Evolutionary conservation across 2,888 invertebrate species (phyloP).

Genomic region (Scaptomyza parva): DNA sequence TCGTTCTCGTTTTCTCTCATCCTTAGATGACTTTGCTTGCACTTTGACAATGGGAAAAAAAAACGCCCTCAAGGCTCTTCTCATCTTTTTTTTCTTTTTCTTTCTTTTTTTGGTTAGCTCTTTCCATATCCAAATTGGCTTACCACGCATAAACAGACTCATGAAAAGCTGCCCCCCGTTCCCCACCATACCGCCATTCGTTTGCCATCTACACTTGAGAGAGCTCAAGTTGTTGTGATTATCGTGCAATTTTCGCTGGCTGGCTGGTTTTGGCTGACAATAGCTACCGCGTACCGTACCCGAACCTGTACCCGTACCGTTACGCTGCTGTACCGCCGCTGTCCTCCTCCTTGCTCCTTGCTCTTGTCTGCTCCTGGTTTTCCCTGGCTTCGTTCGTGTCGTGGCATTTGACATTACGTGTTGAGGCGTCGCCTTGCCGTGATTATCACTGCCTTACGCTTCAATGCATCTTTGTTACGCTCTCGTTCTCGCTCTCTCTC

Average conservation of each 20-base stretch:
- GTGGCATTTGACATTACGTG: conserved; percentile 77
- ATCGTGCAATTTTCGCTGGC: conserved; percentile 74
- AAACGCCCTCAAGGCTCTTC: conserved; percentile 49
- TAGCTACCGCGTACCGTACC: conserved; percentile 44
- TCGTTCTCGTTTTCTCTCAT: conserved; percentile 7
- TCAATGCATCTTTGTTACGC: conserved; percentile 70
- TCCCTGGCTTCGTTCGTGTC: conserved; percentile 56
- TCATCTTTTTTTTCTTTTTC: conserved; percentile 49
- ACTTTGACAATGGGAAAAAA: conserved; percentile 66
- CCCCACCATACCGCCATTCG: neutral
- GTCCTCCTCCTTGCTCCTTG: conserved; percentile 21
- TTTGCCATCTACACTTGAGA: conserved; percentile 63
- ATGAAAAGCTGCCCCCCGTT: neutral
- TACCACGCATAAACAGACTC: conserved; percentile 74
- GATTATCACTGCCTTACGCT: conserved; percentile 79
- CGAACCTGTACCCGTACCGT: too few species aligned
- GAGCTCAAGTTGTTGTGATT: conserved; percentile 78
- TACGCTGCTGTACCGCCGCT: too few species aligned
- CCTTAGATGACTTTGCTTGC: conserved; percentile 56
- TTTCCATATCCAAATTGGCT: conserved; percentile 77
- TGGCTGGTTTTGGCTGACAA: conserved; percentile 60
- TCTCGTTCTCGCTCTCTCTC: conserved; percentile 13
- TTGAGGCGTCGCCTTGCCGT: conserved; percentile 75
- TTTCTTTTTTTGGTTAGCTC: conserved; percentile 62
- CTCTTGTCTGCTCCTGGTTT: conserved; percentile 15